Percentiles rank a stretch among this genome's conserved stretches.
phyloP scores from a whole-genome alignment of 2,888 invertebrate genomes.

The Acheta domesticus region DNA sequence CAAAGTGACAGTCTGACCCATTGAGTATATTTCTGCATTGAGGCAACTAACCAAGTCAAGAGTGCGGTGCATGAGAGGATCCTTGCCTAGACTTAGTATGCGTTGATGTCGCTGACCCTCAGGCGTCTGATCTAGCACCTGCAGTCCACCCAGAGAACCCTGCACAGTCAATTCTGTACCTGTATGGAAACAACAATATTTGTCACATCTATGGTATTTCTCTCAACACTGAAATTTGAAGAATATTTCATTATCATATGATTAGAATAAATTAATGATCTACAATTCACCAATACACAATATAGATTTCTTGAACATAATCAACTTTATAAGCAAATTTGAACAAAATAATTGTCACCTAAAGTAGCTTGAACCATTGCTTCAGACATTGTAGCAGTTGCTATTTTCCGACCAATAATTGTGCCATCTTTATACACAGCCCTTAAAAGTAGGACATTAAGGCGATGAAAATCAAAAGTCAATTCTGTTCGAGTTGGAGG shows the following conservation, averaged over 20 bases:
- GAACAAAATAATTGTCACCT: constrained; percentile 49
- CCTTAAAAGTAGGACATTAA: constrained; percentile 82
- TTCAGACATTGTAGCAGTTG: constrained; percentile 88
- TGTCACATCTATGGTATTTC: not conserved
- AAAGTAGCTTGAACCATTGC: constrained; percentile 84
- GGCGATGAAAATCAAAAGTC: constrained; percentile 87
- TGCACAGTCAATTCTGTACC: constrained; percentile 58
- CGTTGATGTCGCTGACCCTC: constrained; percentile 80
- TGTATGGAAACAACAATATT: constrained; percentile 12
- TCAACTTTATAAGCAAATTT: constrained; percentile 36
- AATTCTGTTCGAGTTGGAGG: constrained; percentile 66
- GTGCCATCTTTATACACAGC: constrained; percentile 71
- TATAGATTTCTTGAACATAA: no score
- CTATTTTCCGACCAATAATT: constrained; percentile 79
- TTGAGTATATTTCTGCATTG: constrained; percentile 47
- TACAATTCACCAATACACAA: no score
- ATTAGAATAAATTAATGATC: not conserved
- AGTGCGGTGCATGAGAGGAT: constrained; percentile 56
- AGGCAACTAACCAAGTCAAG: constrained; percentile 42
- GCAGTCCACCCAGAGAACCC: constrained; percentile 89
- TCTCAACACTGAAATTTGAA: not conserved
- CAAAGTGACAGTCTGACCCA: constrained; percentile 40
- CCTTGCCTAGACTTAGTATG: constrained; percentile 79
- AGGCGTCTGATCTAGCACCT: constrained; percentile 82
- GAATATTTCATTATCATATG: not conserved